Evolutionary conservation across 2,113 vertebrate genomes (phyloP).

Genomic region (Salvelinus namaycush): DNA sequence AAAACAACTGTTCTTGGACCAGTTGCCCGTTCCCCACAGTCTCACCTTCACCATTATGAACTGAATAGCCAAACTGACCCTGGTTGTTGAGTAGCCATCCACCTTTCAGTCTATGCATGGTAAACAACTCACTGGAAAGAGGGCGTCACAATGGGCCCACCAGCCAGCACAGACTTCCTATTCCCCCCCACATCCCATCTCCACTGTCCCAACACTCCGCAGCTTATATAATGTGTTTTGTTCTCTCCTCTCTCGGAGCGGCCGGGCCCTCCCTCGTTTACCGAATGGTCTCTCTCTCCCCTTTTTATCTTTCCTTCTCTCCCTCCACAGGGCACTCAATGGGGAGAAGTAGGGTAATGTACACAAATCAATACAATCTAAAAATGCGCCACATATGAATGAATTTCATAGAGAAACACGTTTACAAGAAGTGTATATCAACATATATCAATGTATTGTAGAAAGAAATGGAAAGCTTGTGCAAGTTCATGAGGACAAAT

Average conservation of each 20-base stretch:
- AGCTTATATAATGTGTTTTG: constrained; percentile 56
- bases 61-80: background rate
- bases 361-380: constrained; percentile 4
- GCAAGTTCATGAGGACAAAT: background rate
- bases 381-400: background rate
- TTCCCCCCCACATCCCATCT: constrained; percentile 42
- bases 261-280: background rate
- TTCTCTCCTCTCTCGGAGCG: background rate
- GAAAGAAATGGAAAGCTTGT: background rate
- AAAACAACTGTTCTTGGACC: background rate
- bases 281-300: background rate
- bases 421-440: no score
- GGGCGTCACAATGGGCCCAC: constrained; percentile 55
- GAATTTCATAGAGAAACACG: background rate
- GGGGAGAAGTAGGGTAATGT: constrained; percentile 2
- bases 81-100: no score
- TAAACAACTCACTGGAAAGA: constrained; percentile 41
- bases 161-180: constrained; percentile 57
- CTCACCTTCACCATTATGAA: background rate
- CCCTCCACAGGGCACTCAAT: constrained; percentile 20
- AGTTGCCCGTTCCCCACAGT: background rate
- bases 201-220: constrained; percentile 40
- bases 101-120: no score
- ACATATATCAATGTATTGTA: no score
- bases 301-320: background rate